Evolutionary conservation across 2,797 vertebrate species (phyloP), one percentile per base, ranked within the genome.

Genomic region (Peromyscus attwateri): DNA sequence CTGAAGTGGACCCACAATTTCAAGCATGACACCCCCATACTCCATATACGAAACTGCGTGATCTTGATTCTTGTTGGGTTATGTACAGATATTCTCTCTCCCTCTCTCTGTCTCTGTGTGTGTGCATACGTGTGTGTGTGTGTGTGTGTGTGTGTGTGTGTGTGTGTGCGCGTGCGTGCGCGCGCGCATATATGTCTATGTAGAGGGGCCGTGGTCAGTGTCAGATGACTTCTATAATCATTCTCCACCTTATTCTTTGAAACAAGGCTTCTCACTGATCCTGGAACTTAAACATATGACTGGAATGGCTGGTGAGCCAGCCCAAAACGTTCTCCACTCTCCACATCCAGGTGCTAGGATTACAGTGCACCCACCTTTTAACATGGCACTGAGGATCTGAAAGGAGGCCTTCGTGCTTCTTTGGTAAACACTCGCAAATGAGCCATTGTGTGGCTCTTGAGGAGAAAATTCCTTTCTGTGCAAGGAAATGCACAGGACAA

Each of bases 81-180:
- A 2, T 11, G 1, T 40, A 11, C 6, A 29, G n/a, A 12, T 52
- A 34, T 43, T 83, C 25, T 83, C 25, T 62, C 37, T 29, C 25
- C 37, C 16, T 34, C 40, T 57, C 34, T 64, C 14, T 57, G 4
- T 57, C 11, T 79, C 46, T 21, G 1, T 79, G 25, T 80, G 25
- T 55, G n/a, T n/a, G n/a, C n/a, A n/a, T n/a, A n/a, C n/a, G 0
- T 80, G 46, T 23, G 17, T 10, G 1, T 23, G 10, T 29, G 23
- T 11, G 21, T 25, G 3, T 40, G 71, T 13, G 23, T 43, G 23
- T 4, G 7, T 31, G 29, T 16, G 29, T 29, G 7, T 52, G 46
- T n/a, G 10, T 57, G 13, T 27, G 23, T 60, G 4, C 1, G 3
- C 27, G 6, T 12, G 8, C 10, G 9, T 34, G 13, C 10, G 23